Evolutionary conservation across 1,140 invertebrate species (phyloP).

Genomic region (Ptiloglossa arizonensis): DNA sequence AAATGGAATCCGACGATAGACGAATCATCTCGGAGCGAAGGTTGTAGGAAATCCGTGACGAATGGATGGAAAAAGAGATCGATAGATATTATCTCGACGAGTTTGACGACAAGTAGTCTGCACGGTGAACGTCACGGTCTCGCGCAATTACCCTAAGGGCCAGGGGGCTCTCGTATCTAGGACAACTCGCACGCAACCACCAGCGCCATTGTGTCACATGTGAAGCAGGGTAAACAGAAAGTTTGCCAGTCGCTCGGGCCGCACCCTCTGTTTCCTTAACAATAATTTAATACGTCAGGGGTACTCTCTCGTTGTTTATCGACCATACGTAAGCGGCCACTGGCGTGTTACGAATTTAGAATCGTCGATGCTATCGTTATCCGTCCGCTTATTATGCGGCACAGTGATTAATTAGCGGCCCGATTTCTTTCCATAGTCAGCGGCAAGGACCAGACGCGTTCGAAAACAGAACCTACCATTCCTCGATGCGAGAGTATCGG

Average conservation of each 20-base stretch:
- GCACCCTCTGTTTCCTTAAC: slow-evolving; percentile 62
- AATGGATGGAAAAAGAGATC: neutral
- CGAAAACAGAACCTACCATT: slow-evolving; percentile 2
- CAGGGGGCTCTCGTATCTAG: neutral
- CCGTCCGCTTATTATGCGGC: slow-evolving; percentile 26
- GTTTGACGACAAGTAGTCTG: neutral
- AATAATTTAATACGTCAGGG: slow-evolving; percentile 68
- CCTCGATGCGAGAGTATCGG: too few relatives aligned
- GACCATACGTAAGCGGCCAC: slow-evolving; percentile 8
- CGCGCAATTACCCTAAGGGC: neutral
- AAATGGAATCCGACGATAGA: too few relatives aligned
- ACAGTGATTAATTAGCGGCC: slow-evolving; percentile 47
- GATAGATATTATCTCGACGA: neutral
- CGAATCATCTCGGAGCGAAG: neutral
- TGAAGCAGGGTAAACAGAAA: slow-evolving; percentile 30
- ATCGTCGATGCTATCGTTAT: slow-evolving; percentile 59
- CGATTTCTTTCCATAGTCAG: neutral
- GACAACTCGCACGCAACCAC: neutral
- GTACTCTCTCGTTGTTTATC: slow-evolving; percentile 10
- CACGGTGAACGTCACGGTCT: neutral
- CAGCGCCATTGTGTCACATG: neutral
- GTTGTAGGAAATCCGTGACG: neutral
- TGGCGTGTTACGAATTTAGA: slow-evolving; percentile 42
- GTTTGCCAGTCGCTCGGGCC: slow-evolving; percentile 7
- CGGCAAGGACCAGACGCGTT: neutral